Conservation (phyloP, 37 sponge, comb jelly and placozoan genomes). For the Aphrocallistes beatrix region DNA sequence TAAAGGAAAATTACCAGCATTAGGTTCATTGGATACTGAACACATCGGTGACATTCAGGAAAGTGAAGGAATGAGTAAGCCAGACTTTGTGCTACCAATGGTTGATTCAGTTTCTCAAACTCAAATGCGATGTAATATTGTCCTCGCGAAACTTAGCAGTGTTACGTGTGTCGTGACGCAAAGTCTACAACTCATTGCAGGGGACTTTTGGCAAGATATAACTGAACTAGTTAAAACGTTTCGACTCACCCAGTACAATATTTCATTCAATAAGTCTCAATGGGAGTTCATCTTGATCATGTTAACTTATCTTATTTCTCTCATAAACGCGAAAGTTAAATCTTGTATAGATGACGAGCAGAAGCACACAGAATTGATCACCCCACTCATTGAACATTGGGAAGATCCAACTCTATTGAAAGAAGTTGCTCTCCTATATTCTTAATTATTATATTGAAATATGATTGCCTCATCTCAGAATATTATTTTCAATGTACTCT, state of each 20-base stretch:
- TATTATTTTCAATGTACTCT: too few species aligned
- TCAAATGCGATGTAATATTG: background rate
- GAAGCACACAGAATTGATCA: background rate
- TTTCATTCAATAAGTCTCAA: background rate
- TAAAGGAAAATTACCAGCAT: background rate
- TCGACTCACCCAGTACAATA: background rate
- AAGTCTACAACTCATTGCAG: background rate
- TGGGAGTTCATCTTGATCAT: background rate
- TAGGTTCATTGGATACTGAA: background rate
- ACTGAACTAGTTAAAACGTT: background rate
- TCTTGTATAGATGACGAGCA: background rate
- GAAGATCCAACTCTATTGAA: constrained; percentile 4
- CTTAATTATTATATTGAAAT: background rate
- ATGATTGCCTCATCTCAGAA: too few species aligned
- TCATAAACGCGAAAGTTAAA: background rate
- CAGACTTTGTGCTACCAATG: background rate
- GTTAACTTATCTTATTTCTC: background rate
- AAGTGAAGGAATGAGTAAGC: background rate
- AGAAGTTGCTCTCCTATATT: background rate
- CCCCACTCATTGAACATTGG: background rate
- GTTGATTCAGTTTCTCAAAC: background rate
- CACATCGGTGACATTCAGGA: background rate
- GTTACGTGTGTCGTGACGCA: background rate
- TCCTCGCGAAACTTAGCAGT: background rate
- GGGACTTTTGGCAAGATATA: background rate